Evolutionary conservation across 2,888 invertebrate species (phyloP), one percentile per base, ranked within the genome.

Genomic region (Ptilodon capucinus): DNA sequence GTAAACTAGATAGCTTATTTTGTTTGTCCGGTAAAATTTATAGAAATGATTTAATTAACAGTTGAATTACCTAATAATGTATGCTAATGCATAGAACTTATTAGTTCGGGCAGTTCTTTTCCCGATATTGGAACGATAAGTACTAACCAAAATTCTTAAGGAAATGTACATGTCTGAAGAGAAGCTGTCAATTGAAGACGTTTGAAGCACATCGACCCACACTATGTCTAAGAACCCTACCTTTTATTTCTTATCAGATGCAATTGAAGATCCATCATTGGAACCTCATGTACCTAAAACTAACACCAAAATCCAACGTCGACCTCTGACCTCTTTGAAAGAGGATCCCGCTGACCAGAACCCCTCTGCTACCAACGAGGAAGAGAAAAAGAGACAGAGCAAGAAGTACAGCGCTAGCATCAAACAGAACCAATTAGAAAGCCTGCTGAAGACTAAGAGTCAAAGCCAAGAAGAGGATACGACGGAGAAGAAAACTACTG

Each of bases 361-460:
- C 55, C 81, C 84, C 0, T 81, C 87, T 1, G 90, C 90, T 0
- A 87, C 88, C 0, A 89, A 81, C 46, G 90, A 91, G 16, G 88
- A 89, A 4, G 87, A 89, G 53, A 81, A 74, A 28, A 88, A 86
- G 60, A 76, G 90, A 57, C 89, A 90, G 53, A 89, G 90, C 65
- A 91, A 91, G 73, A 91, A 90, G 60, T 91, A 84, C 74, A 90
- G 88, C 57, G 60, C 87, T 6, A 83, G 77, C 46, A 85, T 89
- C 57, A 88, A 83, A 28, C 86, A 87, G 70, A 89, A 86, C 54
- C 84, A 86, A 55, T 58, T 90, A 5, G 83, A 85, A 28, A 84
- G 86, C 17, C 64, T 80, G n/a, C 56, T 86, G 40, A 84, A 77
- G 42, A 56, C 60, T 34, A 73, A 69, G 49, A 66, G 68, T 3